phyloP scores from a whole-genome alignment of 1,140 invertebrate species.

The Heliconius hermathena region DNA sequence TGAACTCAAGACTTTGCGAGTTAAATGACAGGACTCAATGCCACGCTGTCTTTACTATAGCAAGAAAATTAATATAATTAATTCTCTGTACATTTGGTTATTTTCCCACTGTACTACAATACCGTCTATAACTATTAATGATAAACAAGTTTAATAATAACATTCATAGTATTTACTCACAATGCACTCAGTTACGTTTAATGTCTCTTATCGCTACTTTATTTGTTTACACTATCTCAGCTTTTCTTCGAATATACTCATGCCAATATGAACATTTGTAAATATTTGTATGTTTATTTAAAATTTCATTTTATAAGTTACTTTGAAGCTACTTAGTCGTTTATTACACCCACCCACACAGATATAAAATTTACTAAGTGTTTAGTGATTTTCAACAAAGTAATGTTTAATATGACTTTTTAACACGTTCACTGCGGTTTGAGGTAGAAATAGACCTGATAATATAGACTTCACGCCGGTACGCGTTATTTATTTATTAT shows the following conservation, averaged over 20 bases:
- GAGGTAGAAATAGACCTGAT: too few species aligned
- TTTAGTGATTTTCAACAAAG: too few species aligned
- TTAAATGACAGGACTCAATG: too few species aligned
- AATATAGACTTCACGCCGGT: too few species aligned
- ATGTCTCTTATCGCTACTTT: slow-evolving; percentile 19
- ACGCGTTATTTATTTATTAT: too few species aligned
- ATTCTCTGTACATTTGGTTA: too few species aligned
- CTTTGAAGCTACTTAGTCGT: slow-evolving; percentile 3
- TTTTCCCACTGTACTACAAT: not conserved
- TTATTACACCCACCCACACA: not conserved
- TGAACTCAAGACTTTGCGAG: too few species aligned
- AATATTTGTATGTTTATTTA: slow-evolving; percentile 4
- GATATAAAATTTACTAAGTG: not conserved
- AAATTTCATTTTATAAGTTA: not conserved
- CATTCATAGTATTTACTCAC: slow-evolving; percentile 3
- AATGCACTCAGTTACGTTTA: slow-evolving; percentile 5
- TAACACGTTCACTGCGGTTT: too few species aligned
- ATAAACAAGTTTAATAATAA: not conserved
- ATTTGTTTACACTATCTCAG: slow-evolving; percentile 20
- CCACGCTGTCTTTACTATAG: too few species aligned
- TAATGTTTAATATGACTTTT: too few species aligned
- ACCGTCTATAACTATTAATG: not conserved
- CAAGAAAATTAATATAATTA: too few species aligned
- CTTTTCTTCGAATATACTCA: not conserved
- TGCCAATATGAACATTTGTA: slow-evolving; percentile 16